These are phyloP conservation scores for Polydrusus cervinus DNA, from an alignment of 2,888 invertebrate genomes.

Conservation along the genomic window DNA sequence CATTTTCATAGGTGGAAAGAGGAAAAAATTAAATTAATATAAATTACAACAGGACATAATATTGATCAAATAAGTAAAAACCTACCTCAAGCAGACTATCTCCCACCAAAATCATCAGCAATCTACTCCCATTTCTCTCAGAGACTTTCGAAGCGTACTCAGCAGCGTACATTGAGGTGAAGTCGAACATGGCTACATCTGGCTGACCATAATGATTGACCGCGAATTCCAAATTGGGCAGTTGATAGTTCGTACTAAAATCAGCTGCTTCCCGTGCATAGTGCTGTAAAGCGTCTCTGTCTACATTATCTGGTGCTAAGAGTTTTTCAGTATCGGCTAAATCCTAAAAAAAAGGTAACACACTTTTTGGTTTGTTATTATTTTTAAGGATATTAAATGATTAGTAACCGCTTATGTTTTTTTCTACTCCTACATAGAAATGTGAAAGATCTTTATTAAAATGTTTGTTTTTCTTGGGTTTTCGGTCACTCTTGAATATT, in stretches of 20 bases:
- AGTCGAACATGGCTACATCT: constrained; percentile 99
- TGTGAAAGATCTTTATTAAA: too few relatives aligned
- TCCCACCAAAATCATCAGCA: constrained; percentile 94
- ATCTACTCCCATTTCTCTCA: constrained; percentile 81
- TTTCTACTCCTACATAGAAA: too few relatives aligned
- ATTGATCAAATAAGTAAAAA: not conserved
- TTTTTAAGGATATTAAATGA: too few relatives aligned
- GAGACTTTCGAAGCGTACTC: constrained; percentile 94
- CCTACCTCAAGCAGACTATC: constrained; percentile 93
- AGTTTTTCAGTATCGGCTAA: constrained; percentile 91
- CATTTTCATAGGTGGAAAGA: too few relatives aligned
- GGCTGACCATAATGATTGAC: constrained; percentile 98
- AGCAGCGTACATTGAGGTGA: constrained; percentile 98
- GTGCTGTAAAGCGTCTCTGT: constrained; percentile 88
- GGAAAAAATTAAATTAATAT: too few relatives aligned
- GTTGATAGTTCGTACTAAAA: constrained; percentile 90
- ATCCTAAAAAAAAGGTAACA: constrained; percentile 76
- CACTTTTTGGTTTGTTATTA: too few relatives aligned
- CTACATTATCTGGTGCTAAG: constrained; percentile 91
- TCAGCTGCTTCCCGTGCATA: constrained; percentile 97
- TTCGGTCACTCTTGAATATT: too few relatives aligned
- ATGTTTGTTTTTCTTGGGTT: too few relatives aligned
- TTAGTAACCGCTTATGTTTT: too few relatives aligned
- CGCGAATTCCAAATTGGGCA: constrained; percentile 94
- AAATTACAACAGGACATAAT: too few relatives aligned